Base-by-base conservation (phyloP, 92 coral and sea anemone genomes). In the Palythoa grandis region DNA sequence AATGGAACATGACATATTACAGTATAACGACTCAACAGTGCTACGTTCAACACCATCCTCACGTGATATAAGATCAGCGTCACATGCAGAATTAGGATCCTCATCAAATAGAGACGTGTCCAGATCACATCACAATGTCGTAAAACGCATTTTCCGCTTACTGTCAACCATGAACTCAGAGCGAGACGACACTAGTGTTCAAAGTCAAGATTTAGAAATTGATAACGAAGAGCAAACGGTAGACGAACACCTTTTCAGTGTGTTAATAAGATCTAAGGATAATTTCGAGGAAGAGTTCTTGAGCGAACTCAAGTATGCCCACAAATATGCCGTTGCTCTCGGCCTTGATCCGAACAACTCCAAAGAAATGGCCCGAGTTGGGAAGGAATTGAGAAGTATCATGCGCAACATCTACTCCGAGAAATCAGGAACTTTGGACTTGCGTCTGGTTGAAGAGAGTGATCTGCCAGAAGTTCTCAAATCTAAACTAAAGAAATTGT, bases 291-390 rank as follows among this genome's bases (percentile, higher is more conserved):
- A 58, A 23, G 58, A 38, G 14, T 7, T 52, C 10, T 23, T 70
- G 14, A 60, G 82, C 6, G 83, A 84, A 25, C 80, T 78, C 19
- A 76, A 76, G 17, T 83, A 84, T 35, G 83, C 91, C 0, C 83
- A 74, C 82, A 86, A 67, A 25, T 69, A 88, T 19, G 89, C 92
- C 15, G 52, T 52, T 65, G 86, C 83, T 17, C 80, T 90, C 20
- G 93, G 93, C 8, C 61, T 83, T 78, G 84, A 68, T 43, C 91
- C 91, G 10, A 86, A 88, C 22, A 95, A 86, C 24, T 92, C 86
- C 22, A 75, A 90, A 54, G 92, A 83, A 12, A 90, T 90, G 24
- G 93, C 92, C 10, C 88, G 97, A 72, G 87, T 82, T 0, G 84
- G 83, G 24, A 76, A 78, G 19, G 60, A 67, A 29, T 13, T 80